Evolutionary conservation across 1,140 invertebrate genomes (phyloP), one percentile per base, ranked within the genome.

Genomic region (Megalopta genalis): DNA sequence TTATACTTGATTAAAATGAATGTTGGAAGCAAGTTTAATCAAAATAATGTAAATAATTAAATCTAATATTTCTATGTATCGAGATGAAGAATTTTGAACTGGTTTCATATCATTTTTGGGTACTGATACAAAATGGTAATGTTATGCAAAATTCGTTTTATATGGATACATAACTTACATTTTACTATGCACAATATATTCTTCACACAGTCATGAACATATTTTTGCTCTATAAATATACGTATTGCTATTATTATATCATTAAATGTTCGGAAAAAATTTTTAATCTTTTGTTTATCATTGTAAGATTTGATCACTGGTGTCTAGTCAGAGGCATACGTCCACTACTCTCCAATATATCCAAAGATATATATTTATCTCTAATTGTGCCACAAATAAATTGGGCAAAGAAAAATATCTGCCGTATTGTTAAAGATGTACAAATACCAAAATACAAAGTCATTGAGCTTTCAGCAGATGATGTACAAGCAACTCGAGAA

Each of bases 251-350:
- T 9, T 63, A 37, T n/a, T 42, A 23, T 68, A 8, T 1, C 21
- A 21, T 37, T 10, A 54, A 42, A 59, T n/a, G 32, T n/a, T 18
- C n/a, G 16, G 64, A n/a, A 23, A 46, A 66, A 18, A 39, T 16
- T 81, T 10, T 46, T 46, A 77, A 52, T 37, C 74, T 63, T 69
- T 39, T 69, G 1, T 73, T 70, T 69, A 49, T 67, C 23, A 14
- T 80, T 86, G 5, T n/a, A 73, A 92, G 93, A 91, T 93, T 83
- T 90, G 94, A 84, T 94, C 94, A 84, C 85, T 88, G 49, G 94
- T 94, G 57, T 94, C 94, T 12, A 95, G 94, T 92, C 93, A 94
- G 92, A 49, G 91, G 93, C 4, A 95, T 95, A 84, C 85, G 93
- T 59, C 88, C 91, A 10, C 85, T 91, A 3, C 80, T 92, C 49